These are phyloP conservation scores for Yponomeuta sedellus DNA, from an alignment of 2,888 invertebrate genomes.

Conservation along the genomic window DNA sequence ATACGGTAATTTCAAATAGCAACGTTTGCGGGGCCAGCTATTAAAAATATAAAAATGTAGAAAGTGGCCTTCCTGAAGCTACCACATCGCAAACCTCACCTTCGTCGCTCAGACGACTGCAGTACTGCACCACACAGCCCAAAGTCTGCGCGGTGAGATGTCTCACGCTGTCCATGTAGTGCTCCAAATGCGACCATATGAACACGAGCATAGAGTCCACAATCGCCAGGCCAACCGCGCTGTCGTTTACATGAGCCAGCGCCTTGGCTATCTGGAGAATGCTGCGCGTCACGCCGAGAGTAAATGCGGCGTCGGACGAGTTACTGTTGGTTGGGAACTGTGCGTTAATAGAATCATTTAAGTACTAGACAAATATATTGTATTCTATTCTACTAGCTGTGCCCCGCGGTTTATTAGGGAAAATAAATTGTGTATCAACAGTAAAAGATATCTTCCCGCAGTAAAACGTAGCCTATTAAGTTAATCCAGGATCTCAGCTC, in stretches of 20 bases:
- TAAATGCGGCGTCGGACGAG: slow-evolving; percentile 48
- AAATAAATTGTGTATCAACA: too few relatives aligned
- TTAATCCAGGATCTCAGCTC: too few relatives aligned
- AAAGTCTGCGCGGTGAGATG: slow-evolving; percentile 74
- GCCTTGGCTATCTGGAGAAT: slow-evolving; percentile 44
- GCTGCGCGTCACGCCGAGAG: slow-evolving; percentile 44
- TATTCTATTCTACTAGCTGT: too few relatives aligned
- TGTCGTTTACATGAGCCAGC: slow-evolving; percentile 23
- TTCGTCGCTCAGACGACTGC: slow-evolving; percentile 33
- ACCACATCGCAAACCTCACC: slow-evolving; percentile 35
- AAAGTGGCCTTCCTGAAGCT: not conserved
- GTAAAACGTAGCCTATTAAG: too few relatives aligned
- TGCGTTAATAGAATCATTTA: not conserved
- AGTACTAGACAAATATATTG: too few relatives aligned
- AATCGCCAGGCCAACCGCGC: slow-evolving; percentile 26
- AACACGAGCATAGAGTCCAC: slow-evolving; percentile 44
- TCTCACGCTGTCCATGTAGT: slow-evolving; percentile 80
- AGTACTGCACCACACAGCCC: slow-evolving; percentile 39
- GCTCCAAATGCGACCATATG: slow-evolving; percentile 78
- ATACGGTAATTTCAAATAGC: too few relatives aligned
- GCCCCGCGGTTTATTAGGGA: too few relatives aligned
- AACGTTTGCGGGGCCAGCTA: too few relatives aligned
- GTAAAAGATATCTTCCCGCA: too few relatives aligned
- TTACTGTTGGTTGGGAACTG: slow-evolving; percentile 31
- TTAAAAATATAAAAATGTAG: too few relatives aligned